Percentiles rank a stretch among this genome's conserved stretches.
phyloP scores from a whole-genome alignment of 2,797 vertebrate species.

The Oreonectes daqikongensis region DNA sequence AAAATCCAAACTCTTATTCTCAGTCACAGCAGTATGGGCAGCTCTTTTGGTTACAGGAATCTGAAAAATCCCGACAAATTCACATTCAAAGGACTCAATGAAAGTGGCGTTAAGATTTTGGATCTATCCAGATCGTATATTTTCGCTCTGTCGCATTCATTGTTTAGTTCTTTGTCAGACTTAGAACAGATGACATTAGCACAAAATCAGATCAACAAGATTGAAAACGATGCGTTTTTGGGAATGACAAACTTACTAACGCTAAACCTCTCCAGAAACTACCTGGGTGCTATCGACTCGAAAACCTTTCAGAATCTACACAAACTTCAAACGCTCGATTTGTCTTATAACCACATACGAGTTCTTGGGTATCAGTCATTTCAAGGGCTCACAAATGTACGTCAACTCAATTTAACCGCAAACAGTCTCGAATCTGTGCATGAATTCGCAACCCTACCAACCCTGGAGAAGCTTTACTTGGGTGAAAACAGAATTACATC shows the following conservation, averaged over 20 bases:
- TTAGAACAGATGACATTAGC: conserved; percentile 72
- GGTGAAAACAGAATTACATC: conserved; percentile 77
- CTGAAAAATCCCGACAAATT: conserved; percentile 75
- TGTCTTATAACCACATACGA: conserved; percentile 87
- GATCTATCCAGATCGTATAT: conserved; percentile 81
- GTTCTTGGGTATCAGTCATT: conserved; percentile 72
- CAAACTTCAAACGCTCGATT: conserved; percentile 73
- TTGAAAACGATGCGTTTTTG: conserved; percentile 75
- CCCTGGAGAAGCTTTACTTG: conserved; percentile 65
- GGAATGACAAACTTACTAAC: conserved; percentile 72
- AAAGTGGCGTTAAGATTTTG: conserved; percentile 69
- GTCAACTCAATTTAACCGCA: conserved; percentile 74
- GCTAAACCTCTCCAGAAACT: conserved; percentile 84
- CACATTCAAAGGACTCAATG: conserved; percentile 77
- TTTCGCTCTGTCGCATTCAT: conserved; percentile 72
- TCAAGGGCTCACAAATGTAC: conserved; percentile 68
- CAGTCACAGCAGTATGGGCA: conserved; percentile 69
- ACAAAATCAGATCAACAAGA: conserved; percentile 80
- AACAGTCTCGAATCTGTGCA: conserved; percentile 78
- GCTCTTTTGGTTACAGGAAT: conserved; percentile 77
- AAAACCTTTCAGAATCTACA: conserved; percentile 65
- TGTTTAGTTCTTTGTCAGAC: conserved; percentile 74
- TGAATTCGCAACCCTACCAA: conserved; percentile 66
- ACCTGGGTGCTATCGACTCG: conserved; percentile 80
- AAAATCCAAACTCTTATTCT: conserved; percentile 73